Percentiles rank a stretch among this genome's conserved stretches.
Conservation (phyloP, 2,113 vertebrate genomes). For the Lepidothrix coronata region DNA sequence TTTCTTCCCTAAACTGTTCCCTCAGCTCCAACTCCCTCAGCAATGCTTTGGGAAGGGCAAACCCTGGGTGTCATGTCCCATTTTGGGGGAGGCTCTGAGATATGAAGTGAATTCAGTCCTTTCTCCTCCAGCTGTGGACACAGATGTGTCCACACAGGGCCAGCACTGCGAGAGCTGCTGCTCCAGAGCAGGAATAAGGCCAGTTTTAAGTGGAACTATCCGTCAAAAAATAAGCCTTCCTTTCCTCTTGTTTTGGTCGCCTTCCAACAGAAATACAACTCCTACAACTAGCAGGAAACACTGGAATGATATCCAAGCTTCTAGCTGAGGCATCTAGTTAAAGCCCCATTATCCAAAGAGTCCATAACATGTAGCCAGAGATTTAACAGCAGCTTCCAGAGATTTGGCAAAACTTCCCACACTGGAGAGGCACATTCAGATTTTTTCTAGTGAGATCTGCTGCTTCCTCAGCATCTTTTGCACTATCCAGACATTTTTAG, state of each 20-base stretch:
- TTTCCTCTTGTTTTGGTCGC: background rate
- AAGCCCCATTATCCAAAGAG: constrained; percentile 29
- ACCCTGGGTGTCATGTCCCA: accelerated
- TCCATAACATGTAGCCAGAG: background rate
- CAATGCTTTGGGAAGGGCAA: background rate
- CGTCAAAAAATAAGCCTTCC: constrained; percentile 10
- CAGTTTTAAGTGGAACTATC: background rate
- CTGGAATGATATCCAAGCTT: constrained; percentile 17
- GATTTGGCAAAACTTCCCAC: constrained; percentile 17
- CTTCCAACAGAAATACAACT: constrained; percentile 58
- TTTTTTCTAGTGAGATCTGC: background rate
- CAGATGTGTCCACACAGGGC: background rate
- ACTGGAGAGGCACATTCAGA: background rate
- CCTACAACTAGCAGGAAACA: constrained; percentile 40
- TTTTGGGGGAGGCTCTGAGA: background rate
- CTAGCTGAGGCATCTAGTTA: constrained; percentile 22
- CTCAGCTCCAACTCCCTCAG: background rate
- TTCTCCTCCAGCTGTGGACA: background rate
- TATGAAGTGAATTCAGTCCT: accelerated
- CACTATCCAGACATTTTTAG: background rate
- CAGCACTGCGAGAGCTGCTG: background rate
- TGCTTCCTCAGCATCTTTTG: background rate
- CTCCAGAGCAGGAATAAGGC: background rate
- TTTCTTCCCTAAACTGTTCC: background rate
- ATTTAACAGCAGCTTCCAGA: constrained; percentile 36